Base-by-base conservation (phyloP, 1,140 invertebrate genomes). In the Chionoecetes opilio region DNA sequence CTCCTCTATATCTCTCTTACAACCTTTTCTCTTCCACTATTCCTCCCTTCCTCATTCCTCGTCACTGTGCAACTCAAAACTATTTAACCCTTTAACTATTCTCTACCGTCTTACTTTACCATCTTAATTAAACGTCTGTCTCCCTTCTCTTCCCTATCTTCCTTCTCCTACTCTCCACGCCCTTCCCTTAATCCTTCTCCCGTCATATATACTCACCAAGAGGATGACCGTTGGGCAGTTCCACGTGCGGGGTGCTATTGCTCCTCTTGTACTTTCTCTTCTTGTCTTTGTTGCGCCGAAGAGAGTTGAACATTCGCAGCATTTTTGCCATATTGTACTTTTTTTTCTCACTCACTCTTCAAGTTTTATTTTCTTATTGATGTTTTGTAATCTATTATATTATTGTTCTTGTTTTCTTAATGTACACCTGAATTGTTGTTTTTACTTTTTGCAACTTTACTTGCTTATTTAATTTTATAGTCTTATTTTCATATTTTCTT, bases 271-370 rank as follows among this genome's bases (percentile, higher is more conserved):
- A 84, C 11, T 53, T 92, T 84, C 92, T 95, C 94, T 95, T 95
- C 90, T 92, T 95, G 32, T 92, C 94, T 75, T 95, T 95, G 84
- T 92, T 95, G 3, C 94, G 89, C 41, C 94, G 53, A n/a, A 95
- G 41, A 8, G 94, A 95, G 89, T 95, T 95, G 84, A 95, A 95
- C 82, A 95, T 92, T 9, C 94, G 94, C 41, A 95, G 41, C 94
- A 95, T 95, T 88, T 95, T 95, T 82, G 94, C 94, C 94, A 95
- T 95, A 53, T 53, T 53, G 9, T 53, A 1, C 21, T 53, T 0
- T 53, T 14, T 53, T 3, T 53, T 53, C 29, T 87, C 3, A 9
- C 26, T 87, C 37, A 21, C 3, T 31, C 34, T 34, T 1, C 5
- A 53, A 9, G 46, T 8, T 75, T 75, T n/a, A 0, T n/a, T 75